These are phyloP conservation scores for Halictus rubicundus DNA, from an alignment of 1,140 invertebrate species.

Conservation along the genomic window DNA sequence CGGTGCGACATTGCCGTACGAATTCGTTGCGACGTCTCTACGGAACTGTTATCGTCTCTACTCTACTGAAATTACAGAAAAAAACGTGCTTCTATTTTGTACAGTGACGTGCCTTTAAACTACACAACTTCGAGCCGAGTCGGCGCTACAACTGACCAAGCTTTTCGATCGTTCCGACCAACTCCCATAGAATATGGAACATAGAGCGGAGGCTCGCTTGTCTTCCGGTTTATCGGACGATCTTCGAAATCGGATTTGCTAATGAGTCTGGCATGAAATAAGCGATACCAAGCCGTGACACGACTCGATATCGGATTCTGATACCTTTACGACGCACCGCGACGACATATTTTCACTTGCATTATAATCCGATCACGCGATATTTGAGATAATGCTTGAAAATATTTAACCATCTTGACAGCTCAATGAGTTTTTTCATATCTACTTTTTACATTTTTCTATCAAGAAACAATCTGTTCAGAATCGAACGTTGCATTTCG, in stretches of 20 bases:
- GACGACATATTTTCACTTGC: too few relatives aligned
- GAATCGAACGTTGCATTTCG: too few relatives aligned
- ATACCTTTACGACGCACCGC: background rate
- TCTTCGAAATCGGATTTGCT: slow-evolving; percentile 26
- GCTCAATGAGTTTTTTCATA: too few relatives aligned
- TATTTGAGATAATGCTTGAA: too few relatives aligned
- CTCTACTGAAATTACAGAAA: slow-evolving; percentile 61
- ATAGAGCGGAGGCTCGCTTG: slow-evolving; percentile 34
- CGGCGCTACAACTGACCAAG: slow-evolving; percentile 78
- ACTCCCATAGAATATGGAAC: slow-evolving; percentile 39
- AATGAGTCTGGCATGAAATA: slow-evolving; percentile 4
- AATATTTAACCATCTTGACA: too few relatives aligned
- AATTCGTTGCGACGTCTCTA: slow-evolving; percentile 29
- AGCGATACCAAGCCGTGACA: background rate
- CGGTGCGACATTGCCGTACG: slow-evolving; percentile 67
- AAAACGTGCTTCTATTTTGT: slow-evolving; percentile 79
- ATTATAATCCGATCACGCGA: too few relatives aligned
- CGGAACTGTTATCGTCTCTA: slow-evolving; percentile 47
- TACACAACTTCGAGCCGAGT: slow-evolving; percentile 79
- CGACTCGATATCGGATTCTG: background rate
- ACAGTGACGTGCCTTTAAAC: slow-evolving; percentile 79
- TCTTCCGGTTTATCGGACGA: slow-evolving; percentile 14
- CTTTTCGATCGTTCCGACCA: slow-evolving; percentile 76
- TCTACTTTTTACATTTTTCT: too few relatives aligned
- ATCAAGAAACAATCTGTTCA: too few relatives aligned